Evolutionary conservation across 2,888 invertebrate genomes (phyloP).

Genomic region (Cataglyphis albicans): DNA sequence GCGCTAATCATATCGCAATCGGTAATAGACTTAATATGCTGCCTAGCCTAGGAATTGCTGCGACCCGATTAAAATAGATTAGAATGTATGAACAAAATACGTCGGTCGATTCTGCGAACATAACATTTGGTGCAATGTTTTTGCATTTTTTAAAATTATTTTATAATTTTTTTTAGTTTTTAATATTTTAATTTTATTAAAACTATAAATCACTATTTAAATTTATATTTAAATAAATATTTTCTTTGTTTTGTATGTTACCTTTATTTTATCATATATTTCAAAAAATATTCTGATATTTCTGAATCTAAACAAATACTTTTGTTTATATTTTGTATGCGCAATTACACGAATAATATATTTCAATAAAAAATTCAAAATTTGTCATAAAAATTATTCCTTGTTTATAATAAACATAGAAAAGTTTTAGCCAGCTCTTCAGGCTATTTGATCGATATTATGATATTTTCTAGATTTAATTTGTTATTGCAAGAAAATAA

Average conservation of each 20-base stretch:
- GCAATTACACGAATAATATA: not conserved
- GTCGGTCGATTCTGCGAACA: not conserved
- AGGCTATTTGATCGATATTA: not conserved
- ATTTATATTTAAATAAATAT: no score
- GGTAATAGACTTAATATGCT: not conserved
- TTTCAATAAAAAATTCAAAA: not conserved
- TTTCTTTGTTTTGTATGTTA: no score
- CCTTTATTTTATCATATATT: no score
- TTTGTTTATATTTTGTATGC: not conserved
- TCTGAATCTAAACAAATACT: not conserved
- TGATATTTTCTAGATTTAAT: not conserved
- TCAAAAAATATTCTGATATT: no score
- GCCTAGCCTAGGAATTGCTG: not conserved
- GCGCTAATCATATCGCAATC: not conserved
- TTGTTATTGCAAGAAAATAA: slow-evolving; percentile 24
- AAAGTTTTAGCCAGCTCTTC: slow-evolving; percentile 1
- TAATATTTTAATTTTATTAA: not conserved
- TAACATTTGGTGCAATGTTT: not conserved
- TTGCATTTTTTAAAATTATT: not conserved
- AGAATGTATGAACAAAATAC: not conserved
- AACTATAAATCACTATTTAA: not conserved
- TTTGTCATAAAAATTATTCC: not conserved
- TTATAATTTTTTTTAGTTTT: not conserved
- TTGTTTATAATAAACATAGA: not conserved
- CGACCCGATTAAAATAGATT: not conserved